phyloP scores from a whole-genome alignment of 2,888 invertebrate genomes.

The Drosophila neonasuta region DNA sequence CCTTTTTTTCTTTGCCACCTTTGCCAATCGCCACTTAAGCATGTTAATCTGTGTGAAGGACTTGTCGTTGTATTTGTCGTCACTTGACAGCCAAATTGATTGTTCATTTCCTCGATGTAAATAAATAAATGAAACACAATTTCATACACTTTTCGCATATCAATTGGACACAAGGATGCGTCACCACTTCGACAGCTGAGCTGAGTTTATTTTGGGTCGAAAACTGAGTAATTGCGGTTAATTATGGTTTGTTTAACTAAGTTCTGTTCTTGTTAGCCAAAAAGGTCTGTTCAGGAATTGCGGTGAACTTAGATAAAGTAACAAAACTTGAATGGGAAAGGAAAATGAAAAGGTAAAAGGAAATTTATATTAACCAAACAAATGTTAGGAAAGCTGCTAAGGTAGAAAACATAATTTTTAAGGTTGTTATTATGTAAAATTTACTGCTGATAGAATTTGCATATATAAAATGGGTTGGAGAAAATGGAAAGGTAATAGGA shows the following conservation, averaged over 20 bases:
- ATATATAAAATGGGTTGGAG: neutral
- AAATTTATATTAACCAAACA: neutral
- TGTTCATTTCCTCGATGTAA: slow-evolving; percentile 27
- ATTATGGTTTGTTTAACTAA: neutral
- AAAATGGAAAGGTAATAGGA: neutral
- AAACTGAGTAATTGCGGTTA: slow-evolving; percentile 1
- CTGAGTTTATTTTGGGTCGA: neutral
- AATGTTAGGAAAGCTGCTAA: neutral
- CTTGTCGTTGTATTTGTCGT: slow-evolving; percentile 27
- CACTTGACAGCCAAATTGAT: slow-evolving; percentile 51
- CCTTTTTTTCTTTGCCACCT: slow-evolving; percentile 10
- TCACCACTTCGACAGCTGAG: neutral
- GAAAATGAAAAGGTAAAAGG: neutral
- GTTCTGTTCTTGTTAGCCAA: neutral
- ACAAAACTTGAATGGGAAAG: neutral
- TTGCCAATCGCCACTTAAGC: slow-evolving; percentile 19
- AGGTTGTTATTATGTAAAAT: neutral
- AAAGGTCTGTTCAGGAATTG: neutral
- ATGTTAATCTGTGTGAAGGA: slow-evolving; percentile 42
- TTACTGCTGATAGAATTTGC: neutral
- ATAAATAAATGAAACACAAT: slow-evolving; percentile 33
- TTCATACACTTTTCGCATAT: neutral
- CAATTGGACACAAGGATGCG: neutral
- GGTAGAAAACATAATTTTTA: neutral
- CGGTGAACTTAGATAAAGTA: neutral